These are phyloP conservation scores for Phortica magna DNA, from an alignment of 2,888 invertebrate genomes.

Conservation along the genomic window DNA sequence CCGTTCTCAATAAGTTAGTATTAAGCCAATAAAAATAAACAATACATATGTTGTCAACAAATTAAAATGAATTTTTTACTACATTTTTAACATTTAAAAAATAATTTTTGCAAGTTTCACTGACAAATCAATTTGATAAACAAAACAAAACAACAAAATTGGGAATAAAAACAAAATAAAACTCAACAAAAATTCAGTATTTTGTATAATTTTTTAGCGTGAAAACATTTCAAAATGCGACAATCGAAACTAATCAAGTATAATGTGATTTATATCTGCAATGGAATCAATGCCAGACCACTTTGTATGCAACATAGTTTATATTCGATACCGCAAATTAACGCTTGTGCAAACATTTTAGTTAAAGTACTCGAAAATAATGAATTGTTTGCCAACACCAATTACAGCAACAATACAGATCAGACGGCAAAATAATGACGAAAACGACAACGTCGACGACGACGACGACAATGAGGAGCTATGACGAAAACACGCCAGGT, in stretches of 20 bases:
- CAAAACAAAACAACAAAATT: no score
- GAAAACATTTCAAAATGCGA: no score
- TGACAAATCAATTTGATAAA: no score
- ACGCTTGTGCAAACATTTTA: constrained; percentile 20
- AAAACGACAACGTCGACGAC: not conserved
- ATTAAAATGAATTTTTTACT: no score
- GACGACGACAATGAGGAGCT: not conserved
- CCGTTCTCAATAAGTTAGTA: no score
- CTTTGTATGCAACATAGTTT: constrained; percentile 8
- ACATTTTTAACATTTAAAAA: no score
- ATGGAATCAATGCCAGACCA: not conserved
- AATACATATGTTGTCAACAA: no score
- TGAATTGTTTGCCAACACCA: constrained; percentile 33
- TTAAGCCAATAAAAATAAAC: no score
- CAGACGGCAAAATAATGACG: constrained; percentile 6
- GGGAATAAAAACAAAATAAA: no score
- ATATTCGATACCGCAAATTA: constrained; percentile 13
- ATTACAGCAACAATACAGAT: not conserved
- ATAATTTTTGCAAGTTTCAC: no score
- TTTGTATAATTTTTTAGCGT: no score
- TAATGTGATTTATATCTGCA: not conserved
- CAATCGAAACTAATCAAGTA: not conserved
- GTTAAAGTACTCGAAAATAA: constrained; percentile 25
- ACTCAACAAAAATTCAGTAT: no score
- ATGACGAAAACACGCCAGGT: constrained; percentile 24